Percentiles rank a stretch among this genome's conserved stretches.
Evolutionary conservation across 2,888 invertebrate species (phyloP).

Genomic region (Eudasyphora cyanicolor): DNA sequence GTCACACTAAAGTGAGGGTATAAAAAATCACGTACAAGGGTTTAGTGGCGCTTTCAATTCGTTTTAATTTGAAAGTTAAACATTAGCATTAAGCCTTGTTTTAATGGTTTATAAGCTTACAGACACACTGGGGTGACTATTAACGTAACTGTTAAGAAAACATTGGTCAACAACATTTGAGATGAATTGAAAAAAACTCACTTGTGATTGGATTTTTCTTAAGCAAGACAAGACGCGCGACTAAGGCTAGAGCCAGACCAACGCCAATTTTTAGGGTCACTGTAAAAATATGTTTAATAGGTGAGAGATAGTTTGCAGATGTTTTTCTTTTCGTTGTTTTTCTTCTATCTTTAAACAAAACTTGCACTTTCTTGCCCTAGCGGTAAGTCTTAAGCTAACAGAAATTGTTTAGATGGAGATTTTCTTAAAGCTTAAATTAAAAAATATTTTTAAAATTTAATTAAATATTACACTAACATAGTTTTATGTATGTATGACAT

Average conservation of each 20-base stretch:
- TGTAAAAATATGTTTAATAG: conserved; percentile 83
- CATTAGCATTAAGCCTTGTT: conserved; percentile 51
- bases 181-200: conserved; percentile 72
- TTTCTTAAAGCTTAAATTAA: too few species aligned
- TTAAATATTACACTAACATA: too few species aligned
- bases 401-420: background rate
- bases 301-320: conserved; percentile 33
- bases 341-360: conserved; percentile 39
- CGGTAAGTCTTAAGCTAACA: conserved; percentile 1
- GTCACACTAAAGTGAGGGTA: too few species aligned
- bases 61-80: conserved; percentile 48
- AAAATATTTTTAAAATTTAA: too few species aligned
- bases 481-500: too few species aligned
- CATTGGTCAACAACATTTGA: conserved; percentile 34
- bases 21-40: conserved; percentile 54
- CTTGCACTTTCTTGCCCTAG: conserved; percentile 78
- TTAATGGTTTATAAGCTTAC: conserved; percentile 13
- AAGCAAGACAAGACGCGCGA: conserved; percentile 92
- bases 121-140: conserved; percentile 48
- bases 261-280: conserved; percentile 93
- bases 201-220: conserved; percentile 83
- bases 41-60: conserved; percentile 55
- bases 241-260: conserved; percentile 90
- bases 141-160: conserved; percentile 41
- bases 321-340: conserved; percentile 32